These are phyloP conservation scores for Pantala flavescens DNA, from an alignment of 1,140 invertebrate genomes.

Conservation along the genomic window DNA sequence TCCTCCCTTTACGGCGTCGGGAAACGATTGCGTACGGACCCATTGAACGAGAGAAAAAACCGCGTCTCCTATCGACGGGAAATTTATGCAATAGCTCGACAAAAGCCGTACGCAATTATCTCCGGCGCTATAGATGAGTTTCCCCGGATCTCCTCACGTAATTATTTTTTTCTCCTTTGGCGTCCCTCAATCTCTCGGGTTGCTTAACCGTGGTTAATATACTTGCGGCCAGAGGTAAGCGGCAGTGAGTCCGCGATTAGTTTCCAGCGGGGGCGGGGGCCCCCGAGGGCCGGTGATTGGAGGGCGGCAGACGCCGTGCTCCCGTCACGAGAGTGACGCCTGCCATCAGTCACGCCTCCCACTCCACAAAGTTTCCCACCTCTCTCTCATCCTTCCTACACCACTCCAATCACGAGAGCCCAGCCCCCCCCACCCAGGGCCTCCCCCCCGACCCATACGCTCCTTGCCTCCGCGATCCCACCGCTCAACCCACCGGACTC, in stretches of 20 bases:
- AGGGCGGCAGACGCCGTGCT: not conserved
- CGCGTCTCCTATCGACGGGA: no score
- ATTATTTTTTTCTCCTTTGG: no score
- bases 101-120: no score
- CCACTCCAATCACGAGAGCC: slow-evolving; percentile 6
- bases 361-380: not conserved
- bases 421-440: not conserved
- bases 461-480: not conserved
- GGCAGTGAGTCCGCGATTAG: not conserved
- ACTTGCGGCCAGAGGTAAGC: not conserved
- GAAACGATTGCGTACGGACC: no score
- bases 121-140: no score
- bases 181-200: no score
- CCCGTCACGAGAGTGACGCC: slow-evolving; percentile 5
- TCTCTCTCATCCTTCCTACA: not conserved
- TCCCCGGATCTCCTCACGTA: no score
- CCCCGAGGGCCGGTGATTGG: not conserved
- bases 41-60: no score
- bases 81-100: no score
- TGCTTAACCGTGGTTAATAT: not conserved
- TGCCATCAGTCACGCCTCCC: not conserved
- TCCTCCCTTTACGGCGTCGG: no score
- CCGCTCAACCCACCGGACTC: no score
- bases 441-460: not conserved
- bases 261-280: not conserved